phyloP scores from a whole-genome alignment of 2,113 vertebrate species.

The Scomber scombrus region DNA sequence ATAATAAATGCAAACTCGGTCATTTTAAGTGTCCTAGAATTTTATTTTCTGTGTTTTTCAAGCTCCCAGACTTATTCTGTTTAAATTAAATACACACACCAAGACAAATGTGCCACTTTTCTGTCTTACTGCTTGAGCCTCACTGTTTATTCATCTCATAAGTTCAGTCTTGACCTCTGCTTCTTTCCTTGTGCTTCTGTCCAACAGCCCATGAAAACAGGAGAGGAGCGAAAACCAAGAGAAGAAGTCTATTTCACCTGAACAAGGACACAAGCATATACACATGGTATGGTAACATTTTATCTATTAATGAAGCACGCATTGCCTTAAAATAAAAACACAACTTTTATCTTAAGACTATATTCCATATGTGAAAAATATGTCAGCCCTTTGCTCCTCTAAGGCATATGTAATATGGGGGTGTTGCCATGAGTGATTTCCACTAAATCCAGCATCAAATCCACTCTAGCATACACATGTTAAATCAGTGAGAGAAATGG shows the following conservation, averaged over 20 bases:
- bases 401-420: constrained; percentile 4
- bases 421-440: constrained; percentile 36
- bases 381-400: constrained; percentile 12
- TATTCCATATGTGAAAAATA: constrained; percentile 14
- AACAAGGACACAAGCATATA: constrained; percentile 71
- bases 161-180: constrained; percentile 62
- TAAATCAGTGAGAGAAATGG: constrained; percentile 52
- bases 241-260: constrained; percentile 73
- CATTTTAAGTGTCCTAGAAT: constrained; percentile 78
- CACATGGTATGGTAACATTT: constrained; percentile 77
- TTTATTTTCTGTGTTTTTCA: constrained; percentile 63
- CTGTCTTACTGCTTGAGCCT: constrained; percentile 15
- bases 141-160: constrained; percentile 63
- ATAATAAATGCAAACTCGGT: constrained; percentile 78
- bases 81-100: constrained; percentile 37
- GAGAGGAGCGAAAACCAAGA: constrained; percentile 67
- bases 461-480: constrained; percentile 37
- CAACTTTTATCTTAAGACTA: background rate
- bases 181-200: constrained; percentile 62
- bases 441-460: constrained; percentile 38
- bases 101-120: constrained; percentile 67
- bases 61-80: constrained; percentile 39
- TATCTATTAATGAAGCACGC: constrained; percentile 10
- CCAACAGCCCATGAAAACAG: constrained; percentile 83
- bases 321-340: background rate